Conservation (phyloP, 2,113 vertebrate species). For the Saccopteryx leptura region DNA sequence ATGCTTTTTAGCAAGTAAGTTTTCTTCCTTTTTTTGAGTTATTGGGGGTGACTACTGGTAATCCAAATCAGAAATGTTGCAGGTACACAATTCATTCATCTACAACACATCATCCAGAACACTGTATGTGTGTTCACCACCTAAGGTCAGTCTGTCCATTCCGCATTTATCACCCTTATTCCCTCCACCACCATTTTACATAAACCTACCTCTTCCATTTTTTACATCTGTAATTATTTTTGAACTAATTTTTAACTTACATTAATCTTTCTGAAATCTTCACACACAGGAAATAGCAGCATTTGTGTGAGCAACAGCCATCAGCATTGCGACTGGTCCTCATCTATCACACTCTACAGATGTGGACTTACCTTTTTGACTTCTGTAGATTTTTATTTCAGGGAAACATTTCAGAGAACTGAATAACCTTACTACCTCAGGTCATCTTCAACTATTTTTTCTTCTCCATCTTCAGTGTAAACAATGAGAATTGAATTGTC, state of each 20-base stretch:
- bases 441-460: conserved; percentile 86
- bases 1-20: neutral
- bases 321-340: neutral
- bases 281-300: neutral
- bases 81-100: too few species aligned
- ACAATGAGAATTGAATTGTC: conserved; percentile 92
- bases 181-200: neutral
- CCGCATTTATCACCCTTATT: too few species aligned
- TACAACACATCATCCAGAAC: too few species aligned
- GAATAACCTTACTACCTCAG: conserved; percentile 93
- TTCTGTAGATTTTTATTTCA: conserved; percentile 89
- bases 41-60: too few species aligned
- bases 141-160: too few species aligned
- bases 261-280: conserved; percentile 45
- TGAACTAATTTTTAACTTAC: conserved; percentile 23
- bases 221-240: conserved; percentile 18
- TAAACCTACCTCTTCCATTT: neutral
- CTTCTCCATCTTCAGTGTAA: conserved; percentile 88
- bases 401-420: conserved; percentile 90
- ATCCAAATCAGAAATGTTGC: too few species aligned
- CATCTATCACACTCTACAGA: neutral
- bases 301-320: neutral
- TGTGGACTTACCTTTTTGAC: conserved; percentile 93
- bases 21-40: neutral
- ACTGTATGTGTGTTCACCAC: too few species aligned